phyloP scores from a whole-genome alignment of 2,888 invertebrate species.

The Mellilla xanthometata region DNA sequence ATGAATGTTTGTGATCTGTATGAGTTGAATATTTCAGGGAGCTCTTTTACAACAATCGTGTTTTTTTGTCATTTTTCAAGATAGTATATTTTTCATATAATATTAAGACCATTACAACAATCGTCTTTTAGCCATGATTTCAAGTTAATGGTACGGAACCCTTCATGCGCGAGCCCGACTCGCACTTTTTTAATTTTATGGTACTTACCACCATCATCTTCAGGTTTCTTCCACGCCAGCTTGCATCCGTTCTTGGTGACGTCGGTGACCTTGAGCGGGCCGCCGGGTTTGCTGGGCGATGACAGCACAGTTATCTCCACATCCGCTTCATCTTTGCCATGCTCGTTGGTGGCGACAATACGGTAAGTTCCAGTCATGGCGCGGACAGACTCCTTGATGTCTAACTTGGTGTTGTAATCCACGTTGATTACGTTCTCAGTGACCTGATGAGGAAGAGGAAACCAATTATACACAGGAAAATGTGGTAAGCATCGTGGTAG shows the following conservation, averaged over 20 bases:
- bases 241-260: constrained; percentile 95
- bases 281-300: constrained; percentile 93
- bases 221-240: constrained; percentile 96
- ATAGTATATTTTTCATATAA: no score
- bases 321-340: constrained; percentile 95
- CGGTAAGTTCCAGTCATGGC: constrained; percentile 95
- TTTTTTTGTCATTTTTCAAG: no score
- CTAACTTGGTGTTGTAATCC: constrained; percentile 95
- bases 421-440: constrained; percentile 91
- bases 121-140: no score
- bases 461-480: no score
- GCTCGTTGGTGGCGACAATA: constrained; percentile 94
- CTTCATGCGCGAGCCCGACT: no score
- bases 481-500: no score
- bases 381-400: constrained; percentile 89
- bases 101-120: no score
- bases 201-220: constrained; percentile 92
- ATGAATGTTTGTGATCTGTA: no score
- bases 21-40: no score
- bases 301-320: constrained; percentile 95
- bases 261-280: constrained; percentile 93
- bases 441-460: constrained; percentile 59
- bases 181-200: no score
- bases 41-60: no score
- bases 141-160: no score